A percentile compares a stretch with the other conserved stretches of the same genome.
These are phyloP conservation scores for Micronycteris hirsuta DNA, from an alignment of 2,113 vertebrate genomes.

Conservation along the genomic window DNA sequence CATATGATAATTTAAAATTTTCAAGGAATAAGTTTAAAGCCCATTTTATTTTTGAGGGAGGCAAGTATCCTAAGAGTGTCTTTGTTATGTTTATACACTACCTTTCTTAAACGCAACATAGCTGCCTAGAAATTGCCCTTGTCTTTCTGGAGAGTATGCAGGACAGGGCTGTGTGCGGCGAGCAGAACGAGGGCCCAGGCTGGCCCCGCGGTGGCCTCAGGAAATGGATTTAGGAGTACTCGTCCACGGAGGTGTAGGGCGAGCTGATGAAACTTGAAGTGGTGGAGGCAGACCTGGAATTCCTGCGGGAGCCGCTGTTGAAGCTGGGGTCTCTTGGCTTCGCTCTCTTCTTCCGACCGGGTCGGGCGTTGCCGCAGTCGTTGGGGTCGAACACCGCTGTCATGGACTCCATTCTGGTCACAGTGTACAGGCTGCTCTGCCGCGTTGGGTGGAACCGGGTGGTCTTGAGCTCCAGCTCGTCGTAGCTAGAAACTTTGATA, in stretches of 20 bases:
- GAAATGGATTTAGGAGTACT: constrained; percentile 83
- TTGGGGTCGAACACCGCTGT: constrained; percentile 83
- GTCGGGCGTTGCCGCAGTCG: constrained; percentile 67
- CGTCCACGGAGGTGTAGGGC: constrained; percentile 79
- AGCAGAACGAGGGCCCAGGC: neutral
- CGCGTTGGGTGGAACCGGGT: constrained; percentile 86
- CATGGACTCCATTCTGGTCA: constrained; percentile 93
- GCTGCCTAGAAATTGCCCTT: neutral
- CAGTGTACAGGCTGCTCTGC: constrained; percentile 93
- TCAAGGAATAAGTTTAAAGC: neutral
- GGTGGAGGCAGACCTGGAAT: constrained; percentile 74
- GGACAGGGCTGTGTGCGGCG: neutral
- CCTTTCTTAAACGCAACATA: neutral
- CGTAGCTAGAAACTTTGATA: constrained; percentile 90
- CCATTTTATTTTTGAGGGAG: neutral
- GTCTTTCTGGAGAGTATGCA: neutral
- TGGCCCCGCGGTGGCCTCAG: neutral
- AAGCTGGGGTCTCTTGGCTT: constrained; percentile 73
- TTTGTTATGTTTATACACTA: neutral
- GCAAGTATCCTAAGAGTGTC: neutral
- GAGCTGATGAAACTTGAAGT: constrained; percentile 81
- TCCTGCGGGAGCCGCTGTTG: constrained; percentile 69
- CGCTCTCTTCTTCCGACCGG: constrained; percentile 80
- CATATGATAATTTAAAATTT: neutral
- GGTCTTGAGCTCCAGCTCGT: constrained; percentile 90